These are phyloP conservation scores for Lemur catta DNA, from an alignment of 2,797 vertebrate species.

Conservation along the genomic window DNA sequence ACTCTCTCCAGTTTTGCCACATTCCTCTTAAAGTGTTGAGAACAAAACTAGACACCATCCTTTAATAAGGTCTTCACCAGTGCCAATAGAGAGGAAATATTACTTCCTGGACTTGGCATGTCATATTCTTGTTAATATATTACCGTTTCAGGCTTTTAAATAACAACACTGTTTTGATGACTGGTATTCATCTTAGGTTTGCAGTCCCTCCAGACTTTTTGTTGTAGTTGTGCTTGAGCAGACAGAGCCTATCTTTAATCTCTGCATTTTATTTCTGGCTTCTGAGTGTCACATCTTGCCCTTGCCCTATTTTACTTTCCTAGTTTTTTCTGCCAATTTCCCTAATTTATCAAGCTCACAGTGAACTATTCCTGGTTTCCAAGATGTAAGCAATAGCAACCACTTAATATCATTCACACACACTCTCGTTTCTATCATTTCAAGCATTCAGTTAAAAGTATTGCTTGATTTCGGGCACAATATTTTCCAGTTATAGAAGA, in stretches of 20 bases:
- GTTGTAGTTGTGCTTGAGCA: neutral
- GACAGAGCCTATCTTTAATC: conserved; percentile 31
- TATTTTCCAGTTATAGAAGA: conserved; percentile 23
- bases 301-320: conserved; percentile 46
- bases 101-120: conserved; percentile 67
- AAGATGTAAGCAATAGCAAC: conserved; percentile 55
- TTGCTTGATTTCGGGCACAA: neutral
- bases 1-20: conserved; percentile 71
- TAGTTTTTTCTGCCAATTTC: conserved; percentile 55
- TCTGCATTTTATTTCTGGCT: conserved; percentile 34
- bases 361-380: conserved; percentile 26
- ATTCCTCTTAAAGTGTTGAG: conserved; percentile 71
- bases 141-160: neutral
- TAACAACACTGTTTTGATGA: neutral
- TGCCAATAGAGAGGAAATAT: conserved; percentile 72
- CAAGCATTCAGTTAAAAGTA: conserved; percentile 22
- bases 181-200: neutral
- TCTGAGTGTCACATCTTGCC: conserved; percentile 33
- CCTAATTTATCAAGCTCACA: conserved; percentile 61
- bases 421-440: neutral
- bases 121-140: conserved; percentile 39
- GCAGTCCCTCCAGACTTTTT: neutral
- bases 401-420: conserved; percentile 47
- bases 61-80: conserved; percentile 77
- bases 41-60: conserved; percentile 73